phyloP scores from a whole-genome alignment of 2,888 invertebrate genomes.

The Andrena hattorfiana region DNA sequence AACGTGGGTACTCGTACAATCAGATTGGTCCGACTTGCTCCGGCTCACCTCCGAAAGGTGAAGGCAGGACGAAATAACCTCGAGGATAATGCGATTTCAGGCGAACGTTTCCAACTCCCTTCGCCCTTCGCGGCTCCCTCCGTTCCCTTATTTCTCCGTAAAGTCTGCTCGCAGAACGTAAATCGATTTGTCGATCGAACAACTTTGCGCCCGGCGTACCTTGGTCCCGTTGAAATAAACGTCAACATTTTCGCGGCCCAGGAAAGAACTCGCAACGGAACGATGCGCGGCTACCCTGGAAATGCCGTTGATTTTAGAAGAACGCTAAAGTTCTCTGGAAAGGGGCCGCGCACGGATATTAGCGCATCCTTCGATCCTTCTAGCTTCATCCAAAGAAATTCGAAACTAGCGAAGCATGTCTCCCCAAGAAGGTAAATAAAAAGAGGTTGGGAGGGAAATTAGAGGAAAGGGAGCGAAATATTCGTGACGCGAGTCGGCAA shows the following conservation, averaged over 20 bases:
- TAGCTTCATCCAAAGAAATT: neutral
- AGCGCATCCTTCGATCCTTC: neutral
- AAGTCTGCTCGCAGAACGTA: slow-evolving; percentile 61
- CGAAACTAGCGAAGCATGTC: neutral
- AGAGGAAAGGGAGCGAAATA: slow-evolving; percentile 6
- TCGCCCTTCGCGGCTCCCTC: slow-evolving; percentile 6
- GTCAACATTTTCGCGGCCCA: slow-evolving; percentile 45
- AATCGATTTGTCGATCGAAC: slow-evolving; percentile 67
- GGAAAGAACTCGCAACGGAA: neutral
- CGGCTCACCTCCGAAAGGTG: slow-evolving; percentile 25
- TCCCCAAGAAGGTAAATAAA: neutral
- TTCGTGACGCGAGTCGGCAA: slow-evolving; percentile 20
- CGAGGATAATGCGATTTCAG: slow-evolving; percentile 64
- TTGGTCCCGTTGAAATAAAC: slow-evolving; percentile 51
- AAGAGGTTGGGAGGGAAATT: neutral
- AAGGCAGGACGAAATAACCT: slow-evolving; percentile 52
- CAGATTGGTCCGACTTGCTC: slow-evolving; percentile 13
- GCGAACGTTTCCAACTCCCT: slow-evolving; percentile 35
- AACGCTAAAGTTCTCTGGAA: neutral
- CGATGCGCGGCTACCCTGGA: neutral
- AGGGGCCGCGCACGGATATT: neutral
- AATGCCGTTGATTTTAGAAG: neutral
- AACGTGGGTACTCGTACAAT: slow-evolving; percentile 8
- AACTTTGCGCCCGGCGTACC: slow-evolving; percentile 54
- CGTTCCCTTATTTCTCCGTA: slow-evolving; percentile 50